Percentiles rank a stretch among this genome's conserved stretches.
Evolutionary conservation across 2,797 vertebrate genomes (phyloP).

Genomic region (Paguma larvata): DNA sequence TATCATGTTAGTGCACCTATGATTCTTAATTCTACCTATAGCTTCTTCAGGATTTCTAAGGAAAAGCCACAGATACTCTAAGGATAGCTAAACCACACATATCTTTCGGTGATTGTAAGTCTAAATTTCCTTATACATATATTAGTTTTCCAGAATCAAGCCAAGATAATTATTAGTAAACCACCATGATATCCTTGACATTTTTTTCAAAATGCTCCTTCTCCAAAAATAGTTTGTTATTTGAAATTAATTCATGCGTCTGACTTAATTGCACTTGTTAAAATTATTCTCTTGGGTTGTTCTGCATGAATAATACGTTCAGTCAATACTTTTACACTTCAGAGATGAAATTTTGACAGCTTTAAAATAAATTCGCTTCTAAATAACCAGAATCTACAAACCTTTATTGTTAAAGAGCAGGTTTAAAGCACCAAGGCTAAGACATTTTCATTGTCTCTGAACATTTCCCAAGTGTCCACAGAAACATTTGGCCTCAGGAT

Average conservation of each 20-base stretch:
- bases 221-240: conserved; percentile 62
- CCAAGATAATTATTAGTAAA: conserved; percentile 13
- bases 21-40: neutral
- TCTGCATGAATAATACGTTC: conserved; percentile 39
- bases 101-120: neutral
- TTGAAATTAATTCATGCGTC: conserved; percentile 62
- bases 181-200: neutral
- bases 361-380: conserved; percentile 62
- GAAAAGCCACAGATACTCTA: neutral
- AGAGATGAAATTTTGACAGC: conserved; percentile 61
- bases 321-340: conserved; percentile 17
- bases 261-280: conserved; percentile 67
- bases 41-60: neutral
- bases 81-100: neutral
- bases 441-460: conserved; percentile 20
- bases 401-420: neutral
- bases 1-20: neutral
- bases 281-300: conserved; percentile 57
- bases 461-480: conserved; percentile 34
- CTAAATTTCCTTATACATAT: neutral
- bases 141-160: conserved; percentile 18
- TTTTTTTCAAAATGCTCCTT: conserved; percentile 36
- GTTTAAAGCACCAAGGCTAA: neutral
- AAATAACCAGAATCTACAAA: conserved; percentile 49
- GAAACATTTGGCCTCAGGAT: conserved; percentile 54